phyloP scores from a whole-genome alignment of 37 sponge, comb jelly and placozoan species.

The Dysidea cf. avara region DNA sequence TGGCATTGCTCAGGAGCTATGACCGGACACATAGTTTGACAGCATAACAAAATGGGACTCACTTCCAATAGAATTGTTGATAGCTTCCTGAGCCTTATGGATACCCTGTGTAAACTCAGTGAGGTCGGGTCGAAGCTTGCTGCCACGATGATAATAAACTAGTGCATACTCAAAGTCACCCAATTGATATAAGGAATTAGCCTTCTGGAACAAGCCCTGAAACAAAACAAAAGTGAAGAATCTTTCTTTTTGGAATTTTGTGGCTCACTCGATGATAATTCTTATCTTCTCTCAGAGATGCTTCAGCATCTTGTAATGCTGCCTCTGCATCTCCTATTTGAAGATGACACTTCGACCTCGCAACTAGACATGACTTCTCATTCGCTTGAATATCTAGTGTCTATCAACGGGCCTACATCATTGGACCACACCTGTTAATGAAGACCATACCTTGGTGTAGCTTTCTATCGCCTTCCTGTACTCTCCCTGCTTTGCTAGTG shows the following conservation, averaged over 20 bases:
- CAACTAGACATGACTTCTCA: slow-evolving; percentile 81
- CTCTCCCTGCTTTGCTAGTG: slow-evolving; percentile 84
- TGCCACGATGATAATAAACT: slow-evolving; percentile 92
- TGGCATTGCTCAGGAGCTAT: slow-evolving; percentile 83
- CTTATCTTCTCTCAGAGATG: slow-evolving; percentile 83
- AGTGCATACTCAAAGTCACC: slow-evolving; percentile 97
- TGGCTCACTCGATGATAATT: slow-evolving; percentile 58
- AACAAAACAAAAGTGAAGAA: slow-evolving; percentile 6
- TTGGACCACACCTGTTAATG: no score
- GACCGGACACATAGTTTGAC: neutral
- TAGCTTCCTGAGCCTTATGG: slow-evolving; percentile 97
- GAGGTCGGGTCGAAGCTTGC: slow-evolving; percentile 90
- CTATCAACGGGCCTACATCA: slow-evolving; percentile 18
- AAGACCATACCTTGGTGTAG: slow-evolving; percentile 82
- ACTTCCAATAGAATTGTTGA: slow-evolving; percentile 96
- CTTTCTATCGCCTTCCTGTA: slow-evolving; percentile 86
- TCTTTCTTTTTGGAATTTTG: neutral
- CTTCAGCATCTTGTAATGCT: slow-evolving; percentile 92
- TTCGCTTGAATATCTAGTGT: slow-evolving; percentile 88
- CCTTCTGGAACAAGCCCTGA: slow-evolving; percentile 90
- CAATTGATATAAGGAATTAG: slow-evolving; percentile 91
- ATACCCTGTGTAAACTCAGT: slow-evolving; percentile 92
- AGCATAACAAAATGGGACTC: slow-evolving; percentile 5
- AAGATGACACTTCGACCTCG: slow-evolving; percentile 90
- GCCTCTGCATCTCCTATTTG: slow-evolving; percentile 72